Evolutionary conservation across 2,797 vertebrate species (phyloP), one percentile per base, ranked within the genome.

Genomic region (Phataginus tricuspis): DNA sequence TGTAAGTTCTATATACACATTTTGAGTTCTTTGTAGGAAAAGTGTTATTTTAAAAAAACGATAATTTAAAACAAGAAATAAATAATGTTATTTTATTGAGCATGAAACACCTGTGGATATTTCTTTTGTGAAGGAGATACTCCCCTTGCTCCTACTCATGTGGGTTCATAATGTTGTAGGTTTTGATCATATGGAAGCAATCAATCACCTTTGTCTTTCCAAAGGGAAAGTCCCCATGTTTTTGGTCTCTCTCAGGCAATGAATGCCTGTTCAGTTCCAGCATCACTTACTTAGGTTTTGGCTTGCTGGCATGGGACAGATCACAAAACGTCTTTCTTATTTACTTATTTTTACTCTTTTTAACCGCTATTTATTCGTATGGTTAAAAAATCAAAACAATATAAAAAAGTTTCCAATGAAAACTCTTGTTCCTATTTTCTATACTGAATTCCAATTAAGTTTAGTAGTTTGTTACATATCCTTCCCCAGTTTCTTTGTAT

Each of bases 51-150:
- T 88, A 27, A 59, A 80, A 80, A 72, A 25, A 29, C 13, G 68
- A 25, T 63, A 74, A 49, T n/a, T 96, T 27, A 13, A 85, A 90
- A 92, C 57, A 79, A 77, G 51, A 91, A 98, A 95, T 96, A 96
- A 96, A 97, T 63, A 55, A 39, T 95, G 72, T 90, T 95, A 69
- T 90, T 80, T 96, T 96, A 64, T 69, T 79, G 59, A 82, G 57
- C 87, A 86, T 90, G 53, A 71, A 93, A 84, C 15, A 68, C 71
- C 23, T 69, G 57, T 55, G 37, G 39, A 18, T 42, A 25, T 63
- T 84, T 92, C 83, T 91, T 94, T 71, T 80, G 49, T 51, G 75
- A 87, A 74, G 51, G 61, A 59, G 53, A 29, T 80, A 82, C 18
- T 85, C 39, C 14, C 15, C 4, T 66, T 55, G 19, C 12, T 85